A percentile compares a stretch with the other conserved stretches of the same genome.
phyloP scores from a whole-genome alignment of 2,888 invertebrate genomes.

The Dioctria rufipes region DNA sequence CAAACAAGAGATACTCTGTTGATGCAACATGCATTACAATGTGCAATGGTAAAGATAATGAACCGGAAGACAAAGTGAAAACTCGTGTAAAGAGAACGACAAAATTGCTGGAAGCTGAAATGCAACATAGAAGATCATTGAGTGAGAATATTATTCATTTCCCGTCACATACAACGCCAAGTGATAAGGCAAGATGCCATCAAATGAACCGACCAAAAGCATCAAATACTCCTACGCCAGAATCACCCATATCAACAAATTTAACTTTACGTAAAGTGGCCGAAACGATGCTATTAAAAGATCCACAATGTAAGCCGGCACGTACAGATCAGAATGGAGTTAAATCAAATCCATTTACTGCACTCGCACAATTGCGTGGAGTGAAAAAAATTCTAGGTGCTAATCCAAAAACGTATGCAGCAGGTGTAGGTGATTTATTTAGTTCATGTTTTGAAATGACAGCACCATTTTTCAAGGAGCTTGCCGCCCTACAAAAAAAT shows the following conservation, averaged over 20 bases:
- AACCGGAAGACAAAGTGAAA: constrained; percentile 65
- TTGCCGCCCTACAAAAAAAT: constrained; percentile 66
- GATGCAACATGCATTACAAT: constrained; percentile 59
- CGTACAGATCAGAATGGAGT: constrained; percentile 68
- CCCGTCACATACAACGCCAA: constrained; percentile 77
- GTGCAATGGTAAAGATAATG: constrained; percentile 64
- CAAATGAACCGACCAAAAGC: constrained; percentile 73
- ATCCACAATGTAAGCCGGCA: constrained; percentile 84
- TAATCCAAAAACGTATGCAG: constrained; percentile 72
- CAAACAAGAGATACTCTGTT: constrained; percentile 60
- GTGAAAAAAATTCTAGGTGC: constrained; percentile 87
- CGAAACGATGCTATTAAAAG: constrained; percentile 88
- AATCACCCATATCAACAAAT: constrained; percentile 60
- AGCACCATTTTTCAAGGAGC: constrained; percentile 75
- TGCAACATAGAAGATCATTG: constrained; percentile 80
- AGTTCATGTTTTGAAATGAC: constrained; percentile 86
- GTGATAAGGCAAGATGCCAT: constrained; percentile 83
- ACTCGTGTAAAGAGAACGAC: constrained; percentile 68
- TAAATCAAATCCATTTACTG: constrained; percentile 81
- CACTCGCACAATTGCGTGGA: constrained; percentile 83
- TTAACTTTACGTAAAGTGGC: constrained; percentile 80
- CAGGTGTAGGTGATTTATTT: constrained; percentile 75
- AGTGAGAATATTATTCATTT: constrained; percentile 80
- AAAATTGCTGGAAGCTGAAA: constrained; percentile 61
- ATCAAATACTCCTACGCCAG: constrained; percentile 67